Evolutionary conservation across 2,113 vertebrate species (phyloP).

Genomic region (Willisornis vidua): DNA sequence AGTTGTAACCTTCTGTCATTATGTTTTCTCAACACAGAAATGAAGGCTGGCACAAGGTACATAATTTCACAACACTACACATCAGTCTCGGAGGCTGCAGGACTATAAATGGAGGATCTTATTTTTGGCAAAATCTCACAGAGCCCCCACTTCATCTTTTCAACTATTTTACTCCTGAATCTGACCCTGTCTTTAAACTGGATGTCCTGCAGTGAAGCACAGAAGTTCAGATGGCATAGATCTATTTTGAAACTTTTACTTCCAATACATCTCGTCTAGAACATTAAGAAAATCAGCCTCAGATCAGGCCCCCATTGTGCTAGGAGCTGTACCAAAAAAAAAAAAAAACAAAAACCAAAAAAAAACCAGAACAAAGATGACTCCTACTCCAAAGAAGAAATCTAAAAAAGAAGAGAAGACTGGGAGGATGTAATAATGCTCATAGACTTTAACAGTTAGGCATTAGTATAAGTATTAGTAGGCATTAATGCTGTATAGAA

Average conservation of each 20-base stretch:
- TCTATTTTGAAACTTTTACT: conserved; percentile 45
- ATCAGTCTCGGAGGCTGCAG: neutral
- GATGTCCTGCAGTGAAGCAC: neutral
- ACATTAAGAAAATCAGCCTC: neutral
- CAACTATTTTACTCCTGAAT: neutral
- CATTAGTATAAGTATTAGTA: neutral
- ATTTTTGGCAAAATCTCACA: neutral
- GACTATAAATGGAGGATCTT: neutral
- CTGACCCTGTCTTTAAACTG: conserved; percentile 4
- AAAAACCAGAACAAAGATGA: neutral
- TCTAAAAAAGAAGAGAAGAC: neutral
- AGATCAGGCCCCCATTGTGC: neutral
- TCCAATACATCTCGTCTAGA: neutral
- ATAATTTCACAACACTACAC: neutral
- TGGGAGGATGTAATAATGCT: neutral
- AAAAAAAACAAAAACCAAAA: neutral
- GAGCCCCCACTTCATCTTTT: neutral
- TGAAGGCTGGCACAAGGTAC: neutral
- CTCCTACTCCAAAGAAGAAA: neutral
- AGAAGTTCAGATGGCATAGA: neutral
- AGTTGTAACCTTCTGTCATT: neutral
- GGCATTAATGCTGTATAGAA: neutral
- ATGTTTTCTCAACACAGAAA: neutral
- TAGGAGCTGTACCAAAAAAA: neutral
- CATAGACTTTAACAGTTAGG: neutral